Conservation (phyloP, 2,113 vertebrate species). For the Sterna hirundo region DNA sequence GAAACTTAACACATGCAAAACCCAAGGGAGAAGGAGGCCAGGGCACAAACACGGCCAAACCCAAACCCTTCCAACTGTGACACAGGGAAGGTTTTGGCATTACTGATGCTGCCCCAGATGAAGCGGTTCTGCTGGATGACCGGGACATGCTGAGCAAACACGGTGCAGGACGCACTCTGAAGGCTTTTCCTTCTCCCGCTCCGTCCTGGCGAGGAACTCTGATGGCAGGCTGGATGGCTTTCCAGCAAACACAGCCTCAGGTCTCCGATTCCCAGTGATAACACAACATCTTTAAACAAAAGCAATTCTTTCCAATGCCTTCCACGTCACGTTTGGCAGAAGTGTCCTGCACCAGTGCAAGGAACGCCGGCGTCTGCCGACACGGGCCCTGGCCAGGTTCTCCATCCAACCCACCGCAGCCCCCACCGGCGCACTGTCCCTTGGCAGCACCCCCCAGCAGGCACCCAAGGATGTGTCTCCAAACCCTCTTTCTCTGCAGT, state of each 20-base stretch:
- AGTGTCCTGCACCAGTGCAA: not conserved
- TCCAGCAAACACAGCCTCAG: not conserved
- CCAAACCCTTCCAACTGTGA: not conserved
- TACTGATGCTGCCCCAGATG: not conserved
- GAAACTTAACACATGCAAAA: not conserved
- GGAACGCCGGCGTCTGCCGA: fast-evolving
- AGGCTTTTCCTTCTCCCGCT: not conserved
- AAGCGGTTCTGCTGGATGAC: not conserved
- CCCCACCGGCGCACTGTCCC: too few species aligned
- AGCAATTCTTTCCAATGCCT: not conserved
- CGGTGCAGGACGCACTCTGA: not conserved
- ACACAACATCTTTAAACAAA: not conserved
- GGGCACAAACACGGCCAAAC: not conserved
- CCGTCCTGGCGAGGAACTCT: not conserved
- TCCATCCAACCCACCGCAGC: not conserved
- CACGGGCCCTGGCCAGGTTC: not conserved
- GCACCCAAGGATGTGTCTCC: not conserved
- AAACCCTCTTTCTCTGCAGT: not conserved
- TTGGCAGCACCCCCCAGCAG: not conserved
- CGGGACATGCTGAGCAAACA: not conserved
- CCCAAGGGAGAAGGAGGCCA: not conserved
- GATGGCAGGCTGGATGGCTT: not conserved
- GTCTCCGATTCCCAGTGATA: not conserved
- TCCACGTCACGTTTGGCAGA: not conserved
- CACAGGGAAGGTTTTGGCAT: not conserved